These are phyloP conservation scores for Apamea crenata DNA, from an alignment of 2,888 invertebrate species.

Conservation along the genomic window DNA sequence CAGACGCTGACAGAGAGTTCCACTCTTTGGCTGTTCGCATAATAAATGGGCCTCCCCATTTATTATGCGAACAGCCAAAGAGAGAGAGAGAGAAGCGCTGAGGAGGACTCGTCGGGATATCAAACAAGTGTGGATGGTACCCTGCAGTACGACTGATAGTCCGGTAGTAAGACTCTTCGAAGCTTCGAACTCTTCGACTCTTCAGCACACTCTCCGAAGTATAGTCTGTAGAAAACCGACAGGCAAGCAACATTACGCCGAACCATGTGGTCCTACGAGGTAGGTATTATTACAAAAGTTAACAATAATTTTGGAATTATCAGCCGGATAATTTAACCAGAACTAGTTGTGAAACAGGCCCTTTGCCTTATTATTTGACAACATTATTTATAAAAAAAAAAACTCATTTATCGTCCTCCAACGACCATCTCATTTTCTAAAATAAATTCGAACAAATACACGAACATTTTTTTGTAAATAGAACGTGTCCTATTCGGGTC, in stretches of 20 bases:
- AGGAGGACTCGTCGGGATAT: neutral
- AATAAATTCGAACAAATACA: conserved; percentile 34
- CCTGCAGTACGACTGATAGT: neutral
- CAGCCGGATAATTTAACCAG: neutral
- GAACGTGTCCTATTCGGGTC: conserved; percentile 65
- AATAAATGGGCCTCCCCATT: neutral
- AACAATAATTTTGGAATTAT: neutral
- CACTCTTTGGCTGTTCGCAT: neutral
- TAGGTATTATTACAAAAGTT: neutral
- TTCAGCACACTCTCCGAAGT: neutral
- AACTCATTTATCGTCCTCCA: neutral
- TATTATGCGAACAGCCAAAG: too few relatives aligned
- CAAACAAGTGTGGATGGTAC: neutral
- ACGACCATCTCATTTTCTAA: conserved; percentile 22
- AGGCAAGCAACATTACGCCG: neutral
- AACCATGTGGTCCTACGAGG: neutral
- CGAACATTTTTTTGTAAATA: conserved; percentile 52
- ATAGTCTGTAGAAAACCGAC: neutral
- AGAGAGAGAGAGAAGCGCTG: neutral
- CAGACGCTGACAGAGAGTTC: too few relatives aligned
- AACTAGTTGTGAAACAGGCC: neutral
- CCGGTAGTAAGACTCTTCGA: too few relatives aligned
- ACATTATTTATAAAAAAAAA: conserved; percentile 2
- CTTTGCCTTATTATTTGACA: neutral
- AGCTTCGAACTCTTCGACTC: too few relatives aligned